Base-by-base conservation (phyloP, 2,113 vertebrate species). In the Pampusana beccarii region DNA sequence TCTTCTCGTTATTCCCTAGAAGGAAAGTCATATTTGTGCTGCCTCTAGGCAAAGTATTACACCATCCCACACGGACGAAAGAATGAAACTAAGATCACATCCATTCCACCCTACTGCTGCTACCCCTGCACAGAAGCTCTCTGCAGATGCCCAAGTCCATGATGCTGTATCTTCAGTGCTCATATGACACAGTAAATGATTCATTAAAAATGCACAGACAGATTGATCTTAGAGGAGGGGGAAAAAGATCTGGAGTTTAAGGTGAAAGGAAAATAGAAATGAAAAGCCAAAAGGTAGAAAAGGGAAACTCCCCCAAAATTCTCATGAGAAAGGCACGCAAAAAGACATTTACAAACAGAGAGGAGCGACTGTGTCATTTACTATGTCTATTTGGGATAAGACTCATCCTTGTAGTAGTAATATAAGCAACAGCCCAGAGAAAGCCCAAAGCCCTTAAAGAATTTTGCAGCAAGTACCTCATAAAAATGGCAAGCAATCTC, bases 201-300 rank as follows among this genome's bases (percentile, higher is more conserved):
- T 93, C 96, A 94, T 97, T 96, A 94, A 96, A 94, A 96, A 96
- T 94, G 90, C 79, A 82, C 8, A 69, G 80, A 88, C 91, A 93
- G 94, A 94, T 85, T 96, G 92, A 92, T 93, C 77, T 81, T 18
- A 54, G 82, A 80, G 91, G 24, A 56, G 28, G 19, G 19, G 36
- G 2, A 21, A 48, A 62, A 38, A 62, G 48, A 81, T 65, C 74
- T 20, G 71, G 66, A 90, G 78, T 74, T 77, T 29, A 57, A 84
- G 88, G 80, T 0, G 0, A 90, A 75, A 93, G 82, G 61, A 53
- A 92, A 95, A 89, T 3, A 85, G 81, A 65, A 93, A 40, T 10
- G 12, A 82, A 62, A 78, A 92, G 72, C 53, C 77, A 65, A 80
- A 57, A 93, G 80, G 86, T 71, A 84, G 26, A 40, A 84, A 81